Conservation (phyloP, 2,113 vertebrate genomes). For the Meriones unguiculatus region DNA sequence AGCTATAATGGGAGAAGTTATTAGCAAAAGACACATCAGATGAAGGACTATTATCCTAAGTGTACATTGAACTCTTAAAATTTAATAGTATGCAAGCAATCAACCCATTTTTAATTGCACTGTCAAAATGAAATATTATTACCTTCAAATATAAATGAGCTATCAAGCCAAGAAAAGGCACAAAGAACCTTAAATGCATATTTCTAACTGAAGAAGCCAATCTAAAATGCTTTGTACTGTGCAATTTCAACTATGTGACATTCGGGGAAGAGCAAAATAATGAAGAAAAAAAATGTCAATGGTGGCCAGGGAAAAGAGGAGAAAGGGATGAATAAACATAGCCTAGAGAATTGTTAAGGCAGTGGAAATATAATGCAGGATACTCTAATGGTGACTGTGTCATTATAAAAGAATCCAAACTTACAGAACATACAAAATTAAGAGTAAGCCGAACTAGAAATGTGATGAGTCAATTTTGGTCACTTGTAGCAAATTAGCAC, state of each 20-base stretch:
- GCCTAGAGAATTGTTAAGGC: neutral
- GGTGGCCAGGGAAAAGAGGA: neutral
- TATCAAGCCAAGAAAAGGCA: neutral
- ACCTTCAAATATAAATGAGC: conserved; percentile 1
- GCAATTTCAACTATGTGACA: neutral
- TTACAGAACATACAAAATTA: neutral
- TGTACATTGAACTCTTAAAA: neutral
- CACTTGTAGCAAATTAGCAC: neutral
- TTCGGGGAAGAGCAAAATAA: neutral
- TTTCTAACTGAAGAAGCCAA: neutral
- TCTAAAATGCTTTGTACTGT: neutral
- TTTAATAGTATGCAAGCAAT: neutral
- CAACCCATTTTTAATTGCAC: conserved; percentile 27
- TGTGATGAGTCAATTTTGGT: neutral
- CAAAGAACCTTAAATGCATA: neutral
- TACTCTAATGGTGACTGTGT: neutral
- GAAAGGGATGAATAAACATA: neutral
- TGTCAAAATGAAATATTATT: conserved; percentile 34
- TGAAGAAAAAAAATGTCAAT: neutral
- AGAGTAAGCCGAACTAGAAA: too few species aligned
- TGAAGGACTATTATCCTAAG: conserved; percentile 13
- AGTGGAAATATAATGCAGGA: neutral
- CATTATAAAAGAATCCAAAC: neutral
- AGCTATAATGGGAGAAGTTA: neutral
- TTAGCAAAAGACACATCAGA: neutral